Base-by-base conservation (phyloP, 2,888 invertebrate genomes). In the Protophormia terraenovae region DNA sequence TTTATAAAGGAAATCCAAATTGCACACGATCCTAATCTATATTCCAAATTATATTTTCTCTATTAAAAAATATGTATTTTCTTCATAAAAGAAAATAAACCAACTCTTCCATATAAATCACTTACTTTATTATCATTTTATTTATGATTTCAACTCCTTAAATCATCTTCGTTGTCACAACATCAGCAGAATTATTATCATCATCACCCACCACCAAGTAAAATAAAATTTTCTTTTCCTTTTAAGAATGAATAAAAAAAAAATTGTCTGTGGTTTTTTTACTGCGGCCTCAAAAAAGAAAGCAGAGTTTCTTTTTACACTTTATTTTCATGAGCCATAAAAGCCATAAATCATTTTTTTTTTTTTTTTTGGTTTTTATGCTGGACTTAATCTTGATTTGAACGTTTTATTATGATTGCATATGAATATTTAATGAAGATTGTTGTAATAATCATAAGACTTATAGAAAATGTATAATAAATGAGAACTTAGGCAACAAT, bases 391-490 rank as follows among this genome's bases (percentile, higher is more conserved):
- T 69, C 10, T 41, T 41, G 41, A 75, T 69, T 75, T 82, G 62
- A 82, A 64, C 35, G 69, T 82, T 82, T 76, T 76, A 62, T 82
- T 50, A 82, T 71, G 41, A 82, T 76, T 60, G 69, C 76, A 19
- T 71, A 76, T 76, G 55, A 82, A 82, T 82, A 82, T 69, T 76
- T 64, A 64, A 76, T 71, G 75, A 76, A 32, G 24, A 45, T 35
- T 32, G n/a, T n/a, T n/a, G 29, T 66, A 47, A 47, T n/a, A 72
- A 62, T 79, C 29, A 35, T 60, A 41, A 16, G 10, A 5, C n/a
- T n/a, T n/a, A n/a, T 16, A 47, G 45, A 10, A n/a, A 5, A 29
- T 12, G n/a, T 2, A 29, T 2, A 27, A 55, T 22, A 55, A 32
- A 10, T 5, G n/a, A 29, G 12, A 32, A 32, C 10, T 7, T 29